Evolutionary conservation across 2,888 invertebrate species (phyloP), one percentile per base, ranked within the genome.

Genomic region (Hirtodrosophila alboralis): DNA sequence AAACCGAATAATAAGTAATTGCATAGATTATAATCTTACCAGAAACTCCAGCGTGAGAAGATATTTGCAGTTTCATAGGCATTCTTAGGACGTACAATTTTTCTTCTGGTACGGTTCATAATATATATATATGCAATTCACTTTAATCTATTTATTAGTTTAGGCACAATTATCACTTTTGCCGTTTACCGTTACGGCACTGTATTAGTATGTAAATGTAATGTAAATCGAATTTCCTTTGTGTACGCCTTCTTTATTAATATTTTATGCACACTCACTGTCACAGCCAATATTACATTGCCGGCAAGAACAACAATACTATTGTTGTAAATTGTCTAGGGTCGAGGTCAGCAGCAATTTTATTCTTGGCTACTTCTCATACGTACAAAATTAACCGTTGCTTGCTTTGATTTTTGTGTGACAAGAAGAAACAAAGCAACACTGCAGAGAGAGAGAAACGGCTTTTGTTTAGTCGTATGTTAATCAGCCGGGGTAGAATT

Each of bases 1-100:
- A 60, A 43, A 23, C 10, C 21, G 8, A 8, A 27, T 10, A 18
- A 18, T 33, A 14, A 34, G 26, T 23, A 14, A 12, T 6, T 23
- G 8, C 10, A 18, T 23, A 6, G 2, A 8, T 5, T 7, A 7
- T 9, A 37, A 13, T 92, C 93, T 91, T 90, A 95, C 95, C 93
- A 93, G 89, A 93, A 95, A 60, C 92, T 92, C 76, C 93, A 89
- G 67, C 93, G 92, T 3, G 95, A 94, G 16, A 95, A 74, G 12
- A 92, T 74, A 88, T 93, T 94, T 2, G 95, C 93, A 4, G 84
- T 92, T 79, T 93, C 92, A 63, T 93, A 91, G 1, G 95, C 95
- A 90, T 95, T 94, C 73, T 87, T 83, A 41, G 87, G 91, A 88
- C 81, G 92, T 89, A 76, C 92, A 89, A 61, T 91, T 91, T 85